These are phyloP conservation scores for Chesias legatella DNA, from an alignment of 2,888 invertebrate genomes.

Conservation along the genomic window DNA sequence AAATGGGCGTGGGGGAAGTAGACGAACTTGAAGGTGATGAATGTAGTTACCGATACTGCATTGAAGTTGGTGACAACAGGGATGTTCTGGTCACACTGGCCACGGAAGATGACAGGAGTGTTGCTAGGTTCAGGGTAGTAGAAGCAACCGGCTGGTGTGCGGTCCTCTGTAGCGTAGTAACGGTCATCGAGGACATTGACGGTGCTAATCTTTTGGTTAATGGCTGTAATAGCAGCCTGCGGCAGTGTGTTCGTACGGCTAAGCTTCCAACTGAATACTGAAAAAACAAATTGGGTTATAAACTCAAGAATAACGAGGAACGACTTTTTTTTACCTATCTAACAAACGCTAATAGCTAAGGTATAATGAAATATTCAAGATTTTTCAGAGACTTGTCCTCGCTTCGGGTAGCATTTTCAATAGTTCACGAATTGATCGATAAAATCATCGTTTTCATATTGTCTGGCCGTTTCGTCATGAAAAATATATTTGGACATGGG, in stretches of 20 bases:
- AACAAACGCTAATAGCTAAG: no score
- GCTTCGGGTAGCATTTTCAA: no score
- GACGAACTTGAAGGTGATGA: not conserved
- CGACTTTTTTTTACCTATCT: no score
- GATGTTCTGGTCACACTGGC: conserved; percentile 50
- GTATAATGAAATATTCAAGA: no score
- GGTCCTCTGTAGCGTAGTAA: conserved; percentile 43
- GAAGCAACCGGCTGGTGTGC: conserved; percentile 48
- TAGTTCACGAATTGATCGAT: no score
- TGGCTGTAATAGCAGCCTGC: conserved; percentile 30
- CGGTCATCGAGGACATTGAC: conserved; percentile 44
- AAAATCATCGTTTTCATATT: no score
- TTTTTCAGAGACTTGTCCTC: no score
- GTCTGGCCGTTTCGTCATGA: no score
- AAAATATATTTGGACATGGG: no score
- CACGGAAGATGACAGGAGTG: conserved; percentile 44
- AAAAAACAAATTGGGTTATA: conserved; percentile 20
- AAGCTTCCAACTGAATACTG: conserved; percentile 66
- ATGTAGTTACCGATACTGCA: conserved; percentile 36
- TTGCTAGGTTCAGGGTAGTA: conserved; percentile 43
- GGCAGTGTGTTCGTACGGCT: conserved; percentile 44
- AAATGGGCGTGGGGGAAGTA: no score
- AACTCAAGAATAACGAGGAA: no score
- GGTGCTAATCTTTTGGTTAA: conserved; percentile 36
- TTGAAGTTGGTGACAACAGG: conserved; percentile 45